Base-by-base conservation (phyloP, 2,797 vertebrate species). In the Xenopus petersii region DNA sequence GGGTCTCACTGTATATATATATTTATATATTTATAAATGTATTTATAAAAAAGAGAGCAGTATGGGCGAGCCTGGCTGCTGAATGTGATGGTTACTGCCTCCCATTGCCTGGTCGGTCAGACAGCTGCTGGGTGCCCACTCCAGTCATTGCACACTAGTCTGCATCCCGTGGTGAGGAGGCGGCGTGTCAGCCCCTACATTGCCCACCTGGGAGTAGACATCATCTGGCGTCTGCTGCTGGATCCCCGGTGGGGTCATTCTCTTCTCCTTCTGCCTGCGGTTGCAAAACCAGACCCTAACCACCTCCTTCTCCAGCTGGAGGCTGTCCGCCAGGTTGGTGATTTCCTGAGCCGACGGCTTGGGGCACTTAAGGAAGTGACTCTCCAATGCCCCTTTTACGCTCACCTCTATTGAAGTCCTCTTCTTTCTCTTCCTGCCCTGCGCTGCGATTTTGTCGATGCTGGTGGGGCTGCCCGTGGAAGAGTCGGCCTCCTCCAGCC, bases 231-330 rank as follows among this genome's bases (percentile, higher is more conserved):
- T 95, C 91, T 96, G 96, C 86, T 91, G 91, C 79, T 95, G 94
- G 89, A 96, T 96, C 86, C 96, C 96, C 60, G 97, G 97, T 46
- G 97, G 97, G 88, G 96, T 98, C 97, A 98, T 98, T 86, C 97
- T 90, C 83, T 98, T 98, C 86, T 98, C 97, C 87, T 98, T 98
- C 87, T 98, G 97, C 87, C 97, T 93, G 87, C 97, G 92, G 89
- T 98, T 98, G 91, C 97, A 98, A 90, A 98, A 98, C 97, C 97
- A 98, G 83, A 98, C 96, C 85, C 96, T 89, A 81, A 98, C 96
- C 86, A 98, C 96, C 89, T 98, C 96, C 80, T 98, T 98, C 86
- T 98, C 96, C 84, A 98, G 90, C 92, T 98, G 96, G 86, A 98
- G 88, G 89, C 93, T 96, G 93, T 98, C 96, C 83, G 96, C 96